Evolutionary conservation across 2,888 invertebrate species (phyloP).

Genomic region (Oscheius onirici): DNA sequence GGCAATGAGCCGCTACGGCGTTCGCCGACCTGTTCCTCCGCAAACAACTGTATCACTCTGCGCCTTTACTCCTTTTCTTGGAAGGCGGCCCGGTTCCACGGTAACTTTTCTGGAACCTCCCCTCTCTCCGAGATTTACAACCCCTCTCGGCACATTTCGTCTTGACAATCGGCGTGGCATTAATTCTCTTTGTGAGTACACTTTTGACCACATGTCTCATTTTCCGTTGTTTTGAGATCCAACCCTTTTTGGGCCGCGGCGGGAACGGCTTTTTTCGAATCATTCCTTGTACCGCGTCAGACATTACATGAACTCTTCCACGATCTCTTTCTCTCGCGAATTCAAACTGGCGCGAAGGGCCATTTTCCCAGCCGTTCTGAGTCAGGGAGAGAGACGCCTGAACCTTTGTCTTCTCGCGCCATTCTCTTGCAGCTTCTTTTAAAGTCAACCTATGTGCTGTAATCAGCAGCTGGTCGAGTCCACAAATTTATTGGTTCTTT

Average conservation of each 20-base stretch:
- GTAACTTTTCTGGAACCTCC: not conserved
- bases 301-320: not conserved
- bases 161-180: not conserved
- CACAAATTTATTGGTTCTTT: not conserved
- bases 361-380: constrained; percentile 22
- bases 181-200: not conserved
- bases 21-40: constrained; percentile 28
- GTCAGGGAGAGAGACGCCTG: not conserved
- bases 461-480: not conserved
- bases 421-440: too few relatives aligned
- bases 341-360: not conserved
- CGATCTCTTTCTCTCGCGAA: not conserved
- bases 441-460: not conserved
- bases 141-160: not conserved
- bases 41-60: constrained; percentile 26
- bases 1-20: constrained; percentile 27
- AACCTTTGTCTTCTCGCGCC: too few relatives aligned
- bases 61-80: not conserved
- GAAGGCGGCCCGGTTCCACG: not conserved
- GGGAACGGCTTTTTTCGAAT: not conserved
- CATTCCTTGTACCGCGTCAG: not conserved
- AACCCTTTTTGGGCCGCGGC: not conserved
- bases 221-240: too few relatives aligned
- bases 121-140: constrained; percentile 1
- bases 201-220: constrained; percentile 1